Percentiles rank a stretch among this genome's conserved stretches.
phyloP scores from a whole-genome alignment of 2,113 vertebrate species.

The Trematomus loennbergii region DNA sequence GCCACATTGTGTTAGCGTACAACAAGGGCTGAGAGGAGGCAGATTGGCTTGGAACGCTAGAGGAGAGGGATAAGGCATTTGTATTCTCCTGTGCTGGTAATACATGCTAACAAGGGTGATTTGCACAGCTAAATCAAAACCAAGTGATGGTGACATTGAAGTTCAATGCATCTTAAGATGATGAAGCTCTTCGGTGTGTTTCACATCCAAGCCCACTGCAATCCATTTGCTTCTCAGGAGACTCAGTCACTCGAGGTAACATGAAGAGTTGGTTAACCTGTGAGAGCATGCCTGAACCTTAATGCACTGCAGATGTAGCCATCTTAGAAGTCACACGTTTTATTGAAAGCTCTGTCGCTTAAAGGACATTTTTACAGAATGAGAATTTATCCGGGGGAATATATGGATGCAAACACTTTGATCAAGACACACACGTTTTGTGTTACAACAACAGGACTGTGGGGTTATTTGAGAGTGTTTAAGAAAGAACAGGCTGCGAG shows the following conservation, averaged over 20 bases:
- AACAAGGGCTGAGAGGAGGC: conserved; percentile 80
- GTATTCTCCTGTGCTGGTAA: conserved; percentile 68
- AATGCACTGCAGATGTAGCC: conserved; percentile 74
- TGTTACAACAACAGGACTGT: conserved; percentile 45
- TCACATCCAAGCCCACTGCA: conserved; percentile 47
- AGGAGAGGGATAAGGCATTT: conserved; percentile 65
- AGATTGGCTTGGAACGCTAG: conserved; percentile 63
- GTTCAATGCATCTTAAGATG: conserved; percentile 58
- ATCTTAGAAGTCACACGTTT: conserved; percentile 73
- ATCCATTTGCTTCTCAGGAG: conserved; percentile 64
- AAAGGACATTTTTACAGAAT: conserved; percentile 51
- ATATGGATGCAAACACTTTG: conserved; percentile 47
- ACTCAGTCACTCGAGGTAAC: conserved; percentile 66
- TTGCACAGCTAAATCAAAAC: conserved; percentile 84
- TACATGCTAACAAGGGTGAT: conserved; percentile 82
- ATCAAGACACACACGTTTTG: conserved; percentile 58
- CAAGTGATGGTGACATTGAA: conserved; percentile 77
- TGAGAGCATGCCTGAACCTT: conserved; percentile 54
- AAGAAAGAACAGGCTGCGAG: conserved; percentile 37
- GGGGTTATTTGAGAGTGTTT: conserved; percentile 41
- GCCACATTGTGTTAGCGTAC: conserved; percentile 77
- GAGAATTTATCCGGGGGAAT: conserved; percentile 44
- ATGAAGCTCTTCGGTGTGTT: conserved; percentile 57
- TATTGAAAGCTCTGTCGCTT: conserved; percentile 59
- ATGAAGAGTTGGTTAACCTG: conserved; percentile 67